A percentile compares a stretch with the other conserved stretches of the same genome.
Conservation (phyloP, 2,113 vertebrate species). For the Malaclemys terrapin region DNA sequence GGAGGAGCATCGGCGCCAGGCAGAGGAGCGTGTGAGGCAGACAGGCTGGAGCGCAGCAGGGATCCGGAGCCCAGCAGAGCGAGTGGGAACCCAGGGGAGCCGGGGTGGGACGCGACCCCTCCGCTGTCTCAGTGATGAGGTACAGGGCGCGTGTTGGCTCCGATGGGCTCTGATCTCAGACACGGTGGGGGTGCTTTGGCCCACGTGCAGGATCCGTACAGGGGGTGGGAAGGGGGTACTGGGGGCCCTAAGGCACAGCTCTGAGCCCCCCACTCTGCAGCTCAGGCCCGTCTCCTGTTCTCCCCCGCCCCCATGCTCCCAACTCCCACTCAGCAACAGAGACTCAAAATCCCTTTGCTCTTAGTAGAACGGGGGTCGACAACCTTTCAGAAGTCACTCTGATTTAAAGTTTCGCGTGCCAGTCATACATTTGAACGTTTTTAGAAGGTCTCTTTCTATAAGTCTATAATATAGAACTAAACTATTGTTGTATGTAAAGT, state of each 20-base stretch:
- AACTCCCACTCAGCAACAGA: too few relatives aligned
- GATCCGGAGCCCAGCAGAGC: not conserved
- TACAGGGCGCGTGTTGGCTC: not conserved
- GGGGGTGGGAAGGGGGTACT: not conserved
- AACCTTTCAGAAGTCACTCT: too few relatives aligned
- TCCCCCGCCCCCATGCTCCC: not conserved
- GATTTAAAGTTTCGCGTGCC: too few relatives aligned
- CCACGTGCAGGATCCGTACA: rapidly evolving
- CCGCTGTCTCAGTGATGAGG: not conserved
- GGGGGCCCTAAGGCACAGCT: not conserved
- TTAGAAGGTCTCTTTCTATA: too few relatives aligned
- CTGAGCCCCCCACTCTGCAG: not conserved
- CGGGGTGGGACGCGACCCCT: not conserved
- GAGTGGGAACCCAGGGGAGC: not conserved
- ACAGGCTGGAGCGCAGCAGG: not conserved
- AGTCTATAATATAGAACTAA: too few relatives aligned
- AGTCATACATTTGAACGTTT: too few relatives aligned
- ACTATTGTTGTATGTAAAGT: too few relatives aligned
- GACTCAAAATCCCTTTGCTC: not conserved
- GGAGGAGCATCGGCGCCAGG: not conserved
- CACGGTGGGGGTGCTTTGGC: not conserved
- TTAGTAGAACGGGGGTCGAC: too few relatives aligned
- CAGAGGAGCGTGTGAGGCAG: rapidly evolving
- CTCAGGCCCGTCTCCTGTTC: not conserved
- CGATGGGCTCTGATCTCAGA: not conserved